Percentiles rank a stretch among this genome's conserved stretches.
Evolutionary conservation across 2,113 vertebrate species (phyloP).

Genomic region (Mohoua ochrocephala): DNA sequence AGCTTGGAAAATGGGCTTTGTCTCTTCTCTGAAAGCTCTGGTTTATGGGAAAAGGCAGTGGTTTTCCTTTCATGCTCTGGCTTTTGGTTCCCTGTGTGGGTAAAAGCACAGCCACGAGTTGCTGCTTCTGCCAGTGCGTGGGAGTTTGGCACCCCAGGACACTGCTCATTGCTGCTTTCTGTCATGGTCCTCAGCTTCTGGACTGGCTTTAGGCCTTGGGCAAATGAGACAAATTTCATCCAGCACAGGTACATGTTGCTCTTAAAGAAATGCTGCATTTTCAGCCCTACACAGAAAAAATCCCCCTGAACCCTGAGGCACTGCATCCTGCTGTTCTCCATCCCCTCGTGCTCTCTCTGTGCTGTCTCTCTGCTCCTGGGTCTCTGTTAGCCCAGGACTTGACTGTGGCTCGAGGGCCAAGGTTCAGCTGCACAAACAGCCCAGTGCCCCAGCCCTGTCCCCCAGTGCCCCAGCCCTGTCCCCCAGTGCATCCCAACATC

Average conservation of each 20-base stretch:
- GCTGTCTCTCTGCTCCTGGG: background rate
- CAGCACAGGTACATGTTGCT: background rate
- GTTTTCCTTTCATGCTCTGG: background rate
- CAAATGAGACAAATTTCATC: background rate
- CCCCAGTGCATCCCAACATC: fast-evolving
- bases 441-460: background rate
- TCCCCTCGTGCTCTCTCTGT: background rate
- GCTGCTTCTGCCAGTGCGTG: fast-evolving
- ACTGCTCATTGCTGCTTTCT: background rate
- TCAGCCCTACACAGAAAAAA: background rate
- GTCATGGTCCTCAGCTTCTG: background rate
- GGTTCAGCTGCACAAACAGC: background rate
- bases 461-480: background rate
- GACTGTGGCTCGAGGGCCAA: background rate
- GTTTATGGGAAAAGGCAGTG: background rate
- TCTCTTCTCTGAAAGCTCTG: background rate
- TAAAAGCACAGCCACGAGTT: fast-evolving
- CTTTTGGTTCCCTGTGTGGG: background rate
- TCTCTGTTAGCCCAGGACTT: background rate
- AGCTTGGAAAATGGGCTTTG: background rate
- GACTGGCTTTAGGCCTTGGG: background rate
- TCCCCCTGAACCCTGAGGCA: too few relatives aligned
- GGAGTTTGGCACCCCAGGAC: background rate
- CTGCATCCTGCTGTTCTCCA: background rate
- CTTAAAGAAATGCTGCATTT: background rate